phyloP scores from a whole-genome alignment of 2,888 invertebrate species.

The Trichopoda pennipes region DNA sequence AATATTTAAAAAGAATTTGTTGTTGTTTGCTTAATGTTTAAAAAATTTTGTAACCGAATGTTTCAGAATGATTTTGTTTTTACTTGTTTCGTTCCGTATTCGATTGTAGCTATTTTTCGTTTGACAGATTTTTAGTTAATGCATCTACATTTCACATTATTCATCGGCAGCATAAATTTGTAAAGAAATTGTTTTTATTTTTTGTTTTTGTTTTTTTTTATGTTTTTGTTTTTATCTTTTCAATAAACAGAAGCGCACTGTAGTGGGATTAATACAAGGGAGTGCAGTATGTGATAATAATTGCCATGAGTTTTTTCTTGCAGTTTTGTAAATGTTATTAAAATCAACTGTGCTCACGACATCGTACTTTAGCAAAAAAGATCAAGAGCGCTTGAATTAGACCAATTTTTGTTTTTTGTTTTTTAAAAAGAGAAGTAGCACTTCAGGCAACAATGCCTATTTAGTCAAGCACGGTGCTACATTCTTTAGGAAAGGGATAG shows the following conservation, averaged over 20 bases:
- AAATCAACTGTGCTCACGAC: too few relatives aligned
- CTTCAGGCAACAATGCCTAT: too few relatives aligned
- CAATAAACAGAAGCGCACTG: conserved; percentile 14
- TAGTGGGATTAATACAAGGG: background rate
- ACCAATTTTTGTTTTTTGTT: too few relatives aligned
- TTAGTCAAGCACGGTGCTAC: too few relatives aligned
- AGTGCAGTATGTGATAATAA: background rate
- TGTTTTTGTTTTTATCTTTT: background rate
- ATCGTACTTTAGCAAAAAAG: too few relatives aligned
- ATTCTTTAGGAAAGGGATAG: too few relatives aligned
- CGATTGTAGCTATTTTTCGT: conserved; percentile 62
- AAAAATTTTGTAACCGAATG: conserved; percentile 29
- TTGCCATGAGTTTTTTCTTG: too few relatives aligned
- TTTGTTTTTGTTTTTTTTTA: conserved; percentile 12
- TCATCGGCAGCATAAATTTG: conserved; percentile 29
- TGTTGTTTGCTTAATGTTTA: conserved; percentile 22
- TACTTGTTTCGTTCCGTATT: conserved; percentile 59
- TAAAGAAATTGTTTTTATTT: background rate
- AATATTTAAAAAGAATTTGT: conserved; percentile 22
- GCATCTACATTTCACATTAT: conserved; percentile 51
- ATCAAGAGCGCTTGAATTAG: too few relatives aligned
- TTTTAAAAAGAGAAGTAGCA: too few relatives aligned
- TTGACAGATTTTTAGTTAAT: conserved; percentile 63
- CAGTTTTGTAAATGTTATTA: too few relatives aligned
- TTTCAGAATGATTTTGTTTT: conserved; percentile 21